Evolutionary conservation across 1,140 invertebrate species (phyloP).

Genomic region (Spodoptera litura): DNA sequence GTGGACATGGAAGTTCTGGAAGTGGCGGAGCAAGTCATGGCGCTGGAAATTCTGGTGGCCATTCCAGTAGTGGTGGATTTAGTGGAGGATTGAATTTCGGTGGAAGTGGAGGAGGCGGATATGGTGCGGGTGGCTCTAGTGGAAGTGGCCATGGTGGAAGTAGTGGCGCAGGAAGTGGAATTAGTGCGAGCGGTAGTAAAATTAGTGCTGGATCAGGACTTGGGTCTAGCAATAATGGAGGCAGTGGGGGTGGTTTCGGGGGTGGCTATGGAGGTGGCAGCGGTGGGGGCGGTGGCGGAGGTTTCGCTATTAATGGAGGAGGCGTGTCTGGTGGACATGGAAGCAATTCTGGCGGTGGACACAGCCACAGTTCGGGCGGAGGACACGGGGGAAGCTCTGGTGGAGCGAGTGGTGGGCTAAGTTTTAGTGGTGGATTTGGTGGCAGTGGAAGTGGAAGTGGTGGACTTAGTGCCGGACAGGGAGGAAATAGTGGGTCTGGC

Average conservation of each 20-base stretch:
- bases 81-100: constrained; percentile 47
- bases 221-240: constrained; percentile 37
- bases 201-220: not conserved
- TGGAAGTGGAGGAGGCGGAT: constrained; percentile 46
- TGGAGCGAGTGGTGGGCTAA: too few species aligned
- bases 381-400: too few species aligned
- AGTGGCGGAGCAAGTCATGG: constrained; percentile 44
- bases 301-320: too few species aligned
- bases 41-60: constrained; percentile 22
- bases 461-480: too few species aligned
- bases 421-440: too few species aligned
- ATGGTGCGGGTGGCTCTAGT: constrained; percentile 2
- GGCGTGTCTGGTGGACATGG: too few species aligned
- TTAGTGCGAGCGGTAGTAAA: not conserved
- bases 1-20: constrained; percentile 43
- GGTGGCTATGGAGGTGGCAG: constrained; percentile 40
- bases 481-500: too few species aligned
- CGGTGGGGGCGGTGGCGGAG: not conserved
- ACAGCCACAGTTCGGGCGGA: too few species aligned
- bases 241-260: constrained; percentile 51
- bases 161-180: constrained; percentile 37
- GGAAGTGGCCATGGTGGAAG: constrained; percentile 49
- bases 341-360: too few species aligned
- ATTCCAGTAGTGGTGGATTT: constrained; percentile 46
- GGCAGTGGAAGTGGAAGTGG: too few species aligned